Percentiles rank a stretch among this genome's conserved stretches.
Evolutionary conservation across 2,888 invertebrate species (phyloP).

Genomic region (Rutpela maculata): DNA sequence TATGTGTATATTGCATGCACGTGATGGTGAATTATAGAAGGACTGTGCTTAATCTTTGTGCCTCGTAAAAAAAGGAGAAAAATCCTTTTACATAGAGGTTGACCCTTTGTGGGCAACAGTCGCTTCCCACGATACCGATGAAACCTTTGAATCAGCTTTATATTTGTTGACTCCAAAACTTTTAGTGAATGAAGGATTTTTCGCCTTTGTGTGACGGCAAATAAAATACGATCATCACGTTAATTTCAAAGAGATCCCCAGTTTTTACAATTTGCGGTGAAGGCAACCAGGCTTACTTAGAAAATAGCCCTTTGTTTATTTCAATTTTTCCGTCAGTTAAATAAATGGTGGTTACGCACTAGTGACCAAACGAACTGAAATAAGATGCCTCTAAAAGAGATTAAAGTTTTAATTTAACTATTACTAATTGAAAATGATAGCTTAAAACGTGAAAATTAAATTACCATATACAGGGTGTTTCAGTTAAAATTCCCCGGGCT

Average conservation of each 20-base stretch:
- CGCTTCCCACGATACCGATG: constrained; percentile 18
- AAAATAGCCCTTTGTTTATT: not conserved
- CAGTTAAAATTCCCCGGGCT: too few species aligned
- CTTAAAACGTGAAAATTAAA: too few species aligned
- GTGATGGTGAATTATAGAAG: not conserved
- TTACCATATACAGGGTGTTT: too few species aligned
- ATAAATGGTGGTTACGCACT: not conserved
- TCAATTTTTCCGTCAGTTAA: not conserved
- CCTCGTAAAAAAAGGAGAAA: constrained; percentile 10
- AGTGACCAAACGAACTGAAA: not conserved
- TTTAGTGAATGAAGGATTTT: constrained; percentile 20
- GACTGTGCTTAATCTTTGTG: constrained; percentile 20
- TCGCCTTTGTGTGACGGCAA: constrained; percentile 13
- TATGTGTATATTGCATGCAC: not conserved
- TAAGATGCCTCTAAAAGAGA: not conserved
- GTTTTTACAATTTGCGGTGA: constrained; percentile 11
- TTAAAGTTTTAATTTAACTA: too few species aligned
- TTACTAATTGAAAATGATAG: too few species aligned
- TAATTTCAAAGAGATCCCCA: constrained; percentile 5
- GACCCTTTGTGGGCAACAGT: constrained; percentile 27
- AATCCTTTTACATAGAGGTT: constrained; percentile 5
- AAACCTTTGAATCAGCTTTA: constrained; percentile 21
- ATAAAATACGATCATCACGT: constrained; percentile 11
- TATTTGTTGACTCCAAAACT: constrained; percentile 25
- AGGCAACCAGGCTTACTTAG: constrained; percentile 3